phyloP scores from a whole-genome alignment of 2,113 vertebrate genomes.

The Eclectus roratus region DNA sequence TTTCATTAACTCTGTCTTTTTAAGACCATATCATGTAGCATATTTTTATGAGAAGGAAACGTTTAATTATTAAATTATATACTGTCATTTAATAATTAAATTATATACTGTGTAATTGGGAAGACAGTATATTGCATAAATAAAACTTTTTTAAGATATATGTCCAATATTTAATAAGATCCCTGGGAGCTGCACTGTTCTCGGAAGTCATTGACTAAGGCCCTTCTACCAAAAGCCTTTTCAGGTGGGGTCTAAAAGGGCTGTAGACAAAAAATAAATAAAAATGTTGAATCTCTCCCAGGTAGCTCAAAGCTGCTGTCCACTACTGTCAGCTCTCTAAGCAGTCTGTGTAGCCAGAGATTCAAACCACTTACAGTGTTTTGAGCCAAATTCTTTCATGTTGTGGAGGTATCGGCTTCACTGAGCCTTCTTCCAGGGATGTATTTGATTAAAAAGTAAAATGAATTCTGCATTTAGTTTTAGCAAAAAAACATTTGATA shows the following conservation, averaged over 20 bases:
- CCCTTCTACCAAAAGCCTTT: background rate
- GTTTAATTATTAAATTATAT: background rate
- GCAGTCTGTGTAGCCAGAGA: background rate
- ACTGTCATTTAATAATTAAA: background rate
- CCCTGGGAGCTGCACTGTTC: background rate
- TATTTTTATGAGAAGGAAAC: background rate
- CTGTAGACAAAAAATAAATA: background rate
- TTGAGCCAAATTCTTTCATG: background rate
- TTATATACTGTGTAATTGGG: background rate
- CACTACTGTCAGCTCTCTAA: background rate
- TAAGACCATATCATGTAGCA: background rate
- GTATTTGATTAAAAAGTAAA: background rate
- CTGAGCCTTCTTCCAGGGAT: background rate
- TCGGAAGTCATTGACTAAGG: background rate
- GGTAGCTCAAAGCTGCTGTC: background rate
- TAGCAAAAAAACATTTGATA: background rate
- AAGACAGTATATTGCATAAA: background rate
- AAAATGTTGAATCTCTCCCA: background rate
- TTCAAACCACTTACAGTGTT: background rate
- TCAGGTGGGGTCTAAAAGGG: background rate
- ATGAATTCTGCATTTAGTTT: background rate
- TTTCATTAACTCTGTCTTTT: background rate
- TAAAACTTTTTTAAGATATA: background rate
- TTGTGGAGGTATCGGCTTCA: background rate
- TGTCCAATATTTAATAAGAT: background rate